Conservation (phyloP, 2,113 vertebrate genomes). For the Ictidomys tridecemlineatus region DNA sequence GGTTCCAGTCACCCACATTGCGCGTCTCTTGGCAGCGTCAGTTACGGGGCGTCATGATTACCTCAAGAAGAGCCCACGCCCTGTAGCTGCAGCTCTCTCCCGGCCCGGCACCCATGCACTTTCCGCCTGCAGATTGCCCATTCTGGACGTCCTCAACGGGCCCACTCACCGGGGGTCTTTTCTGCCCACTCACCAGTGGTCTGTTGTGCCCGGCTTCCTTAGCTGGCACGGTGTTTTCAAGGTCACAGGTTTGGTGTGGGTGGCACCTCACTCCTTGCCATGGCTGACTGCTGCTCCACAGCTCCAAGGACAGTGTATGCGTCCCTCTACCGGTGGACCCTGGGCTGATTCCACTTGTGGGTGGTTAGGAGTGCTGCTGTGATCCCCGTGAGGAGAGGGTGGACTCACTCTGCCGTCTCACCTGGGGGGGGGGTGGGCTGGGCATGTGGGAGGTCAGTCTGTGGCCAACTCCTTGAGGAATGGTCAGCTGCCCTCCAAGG, state of each 20-base stretch:
- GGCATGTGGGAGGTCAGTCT: fast-evolving
- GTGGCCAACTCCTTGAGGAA: fast-evolving
- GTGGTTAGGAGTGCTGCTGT: fast-evolving
- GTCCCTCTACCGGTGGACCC: fast-evolving
- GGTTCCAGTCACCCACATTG: fast-evolving
- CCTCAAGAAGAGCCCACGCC: not conserved
- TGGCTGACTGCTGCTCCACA: fast-evolving
- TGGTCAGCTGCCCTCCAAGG: fast-evolving
- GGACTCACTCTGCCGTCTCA: fast-evolving
- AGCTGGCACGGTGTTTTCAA: fast-evolving
- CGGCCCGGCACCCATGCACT: fast-evolving
- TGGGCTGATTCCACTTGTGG: fast-evolving
- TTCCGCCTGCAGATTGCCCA: fast-evolving
- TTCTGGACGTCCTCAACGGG: fast-evolving
- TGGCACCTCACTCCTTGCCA: fast-evolving
- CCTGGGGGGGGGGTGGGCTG: fast-evolving
- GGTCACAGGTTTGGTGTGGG: fast-evolving
- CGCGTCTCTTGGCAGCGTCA: fast-evolving
- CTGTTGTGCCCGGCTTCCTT: fast-evolving
- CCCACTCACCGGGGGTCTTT: too few species aligned
- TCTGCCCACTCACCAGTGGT: too few species aligned
- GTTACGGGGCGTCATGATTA: fast-evolving
- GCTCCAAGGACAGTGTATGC: fast-evolving
- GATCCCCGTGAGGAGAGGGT: fast-evolving
- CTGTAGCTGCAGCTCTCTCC: fast-evolving